Base-by-base conservation (phyloP, 2,888 invertebrate genomes). In the Gastrophysa polygoni region DNA sequence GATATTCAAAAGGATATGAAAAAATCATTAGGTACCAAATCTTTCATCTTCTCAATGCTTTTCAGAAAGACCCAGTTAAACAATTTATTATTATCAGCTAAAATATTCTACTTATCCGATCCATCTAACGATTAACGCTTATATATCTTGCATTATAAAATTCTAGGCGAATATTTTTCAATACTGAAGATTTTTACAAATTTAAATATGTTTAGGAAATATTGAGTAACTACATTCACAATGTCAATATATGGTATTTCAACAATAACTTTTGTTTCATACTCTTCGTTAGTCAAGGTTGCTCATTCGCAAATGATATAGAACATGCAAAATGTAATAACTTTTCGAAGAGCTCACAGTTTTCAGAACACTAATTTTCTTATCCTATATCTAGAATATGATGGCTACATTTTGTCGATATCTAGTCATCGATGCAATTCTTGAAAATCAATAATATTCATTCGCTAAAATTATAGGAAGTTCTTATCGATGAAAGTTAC, bases 11-110 rank as follows among this genome's bases (percentile, higher is more conserved):
- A 38, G 38, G 38, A 38, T 38, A 38, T 38, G 38, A 11, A 14
- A 38, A 38, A 38, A 2, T 14, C 38, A 14, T 14, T 38, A 38
- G 38, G 38, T 38, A 38, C 14, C 14, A 38, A 38, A 32, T 10
- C 29, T 46, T 43, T 62, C 48, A 48, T 52, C 57, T 20, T 49
- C 49, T 58, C 52, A 58, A 62, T 49, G 54, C 52, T 57, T 46
- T 49, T 17, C 54, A 57, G 62, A 58, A 62, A 62, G 62, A 62
- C 62, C 14, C 14, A 8, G 14, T 38, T 38, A n/a, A 38, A 38
- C 14, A 2, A 14, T 14, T n/a, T 11, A 32, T 32, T 2, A 32
- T 32, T 32, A 32, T 32, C 32, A 38, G 38, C 38, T 38, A 2
- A 38, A 38, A 38, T 38, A 38, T 38, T 38, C 38, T 38, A 38